Evolutionary conservation across 1,140 invertebrate species (phyloP).

Genomic region (Bombus impatiens): DNA sequence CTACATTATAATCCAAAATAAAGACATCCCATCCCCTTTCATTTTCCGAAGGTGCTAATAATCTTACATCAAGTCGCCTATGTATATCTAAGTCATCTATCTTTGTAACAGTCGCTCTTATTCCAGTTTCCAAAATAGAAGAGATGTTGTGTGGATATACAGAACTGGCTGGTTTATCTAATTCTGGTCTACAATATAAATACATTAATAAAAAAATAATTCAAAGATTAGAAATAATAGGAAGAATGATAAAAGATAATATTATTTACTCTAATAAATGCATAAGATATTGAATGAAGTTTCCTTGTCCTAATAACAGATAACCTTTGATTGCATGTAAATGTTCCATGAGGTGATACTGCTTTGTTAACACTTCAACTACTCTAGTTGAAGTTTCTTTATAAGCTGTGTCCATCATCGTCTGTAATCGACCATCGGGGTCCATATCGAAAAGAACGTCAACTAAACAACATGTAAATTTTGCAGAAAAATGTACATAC

Average conservation of each 20-base stretch:
- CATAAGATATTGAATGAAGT: slow-evolving; percentile 97
- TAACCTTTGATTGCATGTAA: slow-evolving; percentile 95
- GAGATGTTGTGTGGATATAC: slow-evolving; percentile 95
- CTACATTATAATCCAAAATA: slow-evolving; percentile 95
- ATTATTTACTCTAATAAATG: slow-evolving; percentile 92
- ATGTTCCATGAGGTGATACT: slow-evolving; percentile 95
- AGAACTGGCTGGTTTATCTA: slow-evolving; percentile 93
- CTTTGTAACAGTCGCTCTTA: slow-evolving; percentile 97
- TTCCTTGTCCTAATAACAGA: slow-evolving; percentile 96
- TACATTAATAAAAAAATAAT: not conserved
- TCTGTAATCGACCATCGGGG: slow-evolving; percentile 88
- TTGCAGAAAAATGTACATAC: not conserved
- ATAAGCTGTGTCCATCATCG: slow-evolving; percentile 92
- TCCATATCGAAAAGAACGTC: slow-evolving; percentile 88
- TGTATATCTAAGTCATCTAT: slow-evolving; percentile 96
- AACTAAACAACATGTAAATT: slow-evolving; percentile 76
- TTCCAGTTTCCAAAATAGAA: slow-evolving; percentile 94
- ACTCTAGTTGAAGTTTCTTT: slow-evolving; percentile 93
- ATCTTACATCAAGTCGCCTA: slow-evolving; percentile 92
- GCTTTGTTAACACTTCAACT: slow-evolving; percentile 91
- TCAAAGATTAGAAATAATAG: not conserved
- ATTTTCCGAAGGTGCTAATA: slow-evolving; percentile 89
- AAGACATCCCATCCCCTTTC: slow-evolving; percentile 98
- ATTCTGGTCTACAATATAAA: slow-evolving; percentile 87
- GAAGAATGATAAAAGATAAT: slow-evolving; percentile 11